Evolutionary conservation across 2,888 invertebrate genomes (phyloP), one percentile per base, ranked within the genome.

Genomic region (Phorcus lineatus): DNA sequence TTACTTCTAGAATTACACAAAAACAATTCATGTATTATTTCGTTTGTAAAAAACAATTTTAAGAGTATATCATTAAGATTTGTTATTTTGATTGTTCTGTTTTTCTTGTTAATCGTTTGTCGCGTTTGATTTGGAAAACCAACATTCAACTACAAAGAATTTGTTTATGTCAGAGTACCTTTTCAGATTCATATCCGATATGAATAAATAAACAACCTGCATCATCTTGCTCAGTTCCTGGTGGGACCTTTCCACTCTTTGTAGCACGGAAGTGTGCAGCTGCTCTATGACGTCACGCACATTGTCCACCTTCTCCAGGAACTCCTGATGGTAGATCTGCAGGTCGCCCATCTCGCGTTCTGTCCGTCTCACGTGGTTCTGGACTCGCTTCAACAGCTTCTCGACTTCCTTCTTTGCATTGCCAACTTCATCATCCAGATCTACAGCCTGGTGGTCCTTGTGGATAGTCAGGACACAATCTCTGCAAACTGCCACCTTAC

Each of bases 401-500:
- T 28, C 53, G n/a, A 77, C 31, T 47, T 82, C 79, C 2, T 74
- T 53, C 16, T 62, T 70, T 24, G 79, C 79, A 22, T 67, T 52
- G 9, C 74, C 47, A 3, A 74, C 66, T 13, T 67, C 82, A 24
- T 82, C 82, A 0, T 40, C 54, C 6, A 82, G 75, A 66, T 82
- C 82, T 2, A 67, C 74, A 11, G 78, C 76, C 67, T 47, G 22
- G 77, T 82, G 82, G 53, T 78, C 74, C 57, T 82, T 82, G 77
- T 80, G 82, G 22, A 54, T 17, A n/a, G 82, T 82, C 74, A 82
- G 77, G 19, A 82, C 57, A 52, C 82, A 82, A 47, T 82, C 82
- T 17, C 82, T 54, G 36, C 82, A 82, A 19, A 82, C 77, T 3
- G 80, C 76, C 24, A 11, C 47, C 66, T 77, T 76, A 19, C 82